Base-by-base conservation (phyloP, 2,888 invertebrate genomes). In the Nomada fucata region DNA sequence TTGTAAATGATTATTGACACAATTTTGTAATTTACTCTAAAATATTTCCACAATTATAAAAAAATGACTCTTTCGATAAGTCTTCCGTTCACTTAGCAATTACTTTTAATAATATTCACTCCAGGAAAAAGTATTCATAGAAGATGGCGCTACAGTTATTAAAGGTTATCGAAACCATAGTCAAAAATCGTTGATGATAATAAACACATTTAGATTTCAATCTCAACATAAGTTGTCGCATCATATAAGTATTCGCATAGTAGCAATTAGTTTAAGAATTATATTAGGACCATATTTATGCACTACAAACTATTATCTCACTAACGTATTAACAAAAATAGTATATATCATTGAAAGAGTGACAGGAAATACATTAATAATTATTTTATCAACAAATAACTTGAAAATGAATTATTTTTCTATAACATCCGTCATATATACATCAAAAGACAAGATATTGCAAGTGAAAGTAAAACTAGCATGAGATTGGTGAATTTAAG, bases 401-500 rank as follows among this genome's bases (percentile, higher is more conserved):
- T 20, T 36, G 20, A 36, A 61, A 42, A 13, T 61, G 15, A 11
- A 47, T 42, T 5, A 20, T 20, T n/a, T 42, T 42, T 3, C n/a
- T 5, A 3, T 47, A 47, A 47, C 15, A 47, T 47, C 47, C 15
- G 15, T 47, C 47, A 47, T 3, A 15, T 13, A 15, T 47, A 47
- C 13, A 1, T 15, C 20, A 11, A 11, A 44, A n/a, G 4, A 50
- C 57, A 52, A 4, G 1, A 5, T 57, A n/a, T 13, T 76, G n/a
- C 3, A 57, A 75, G 63, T 57, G 65, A 76, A 79, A 76, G 70
- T 59, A n/a, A 3, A 26, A 13, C 18, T 36, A 60, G 55, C 26
- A 63, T 59, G 26, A 26, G 75, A 69, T 71, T 42, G 50, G 20
- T 11, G 18, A 71, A 57, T 20, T 20, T 44, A 52, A 57, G 29